phyloP scores from a whole-genome alignment of 1,140 invertebrate genomes.

The Dreissena polymorpha region DNA sequence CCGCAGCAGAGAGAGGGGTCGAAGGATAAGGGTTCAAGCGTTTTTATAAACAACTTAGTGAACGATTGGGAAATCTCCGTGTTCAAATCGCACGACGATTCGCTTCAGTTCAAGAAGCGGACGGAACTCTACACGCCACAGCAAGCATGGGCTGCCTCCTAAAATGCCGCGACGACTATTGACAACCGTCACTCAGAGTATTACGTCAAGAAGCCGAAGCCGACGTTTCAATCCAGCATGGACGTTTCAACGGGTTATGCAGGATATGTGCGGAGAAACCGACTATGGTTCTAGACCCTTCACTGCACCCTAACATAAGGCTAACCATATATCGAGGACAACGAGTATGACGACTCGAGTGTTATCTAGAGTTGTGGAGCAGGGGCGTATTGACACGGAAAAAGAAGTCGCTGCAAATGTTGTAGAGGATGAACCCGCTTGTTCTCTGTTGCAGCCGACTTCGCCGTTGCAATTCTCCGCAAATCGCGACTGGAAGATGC shows the following conservation, averaged over 20 bases:
- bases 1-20: neutral
- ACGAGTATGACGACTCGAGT: constrained; percentile 27
- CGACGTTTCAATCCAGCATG: constrained; percentile 56
- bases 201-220: constrained; percentile 27
- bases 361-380: neutral
- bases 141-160: constrained; percentile 53
- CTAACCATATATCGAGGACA: constrained; percentile 23
- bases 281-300: constrained; percentile 49
- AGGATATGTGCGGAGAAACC: constrained; percentile 55
- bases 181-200: constrained; percentile 38
- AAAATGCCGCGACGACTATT: constrained; percentile 55
- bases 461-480: constrained; percentile 44
- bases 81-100: constrained; percentile 9
- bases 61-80: neutral
- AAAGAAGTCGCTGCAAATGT: constrained; percentile 16
- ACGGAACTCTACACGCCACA: neutral
- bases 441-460: neutral
- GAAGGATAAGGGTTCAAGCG: constrained; percentile 4
- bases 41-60: neutral
- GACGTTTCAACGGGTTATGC: constrained; percentile 61
- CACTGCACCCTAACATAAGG: constrained; percentile 14
- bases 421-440: neutral
- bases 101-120: neutral
- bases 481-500: too few relatives aligned
- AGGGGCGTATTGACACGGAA: neutral